Evolutionary conservation across 2,113 vertebrate genomes (phyloP).

Genomic region (Chiloscyllium plagiosum): DNA sequence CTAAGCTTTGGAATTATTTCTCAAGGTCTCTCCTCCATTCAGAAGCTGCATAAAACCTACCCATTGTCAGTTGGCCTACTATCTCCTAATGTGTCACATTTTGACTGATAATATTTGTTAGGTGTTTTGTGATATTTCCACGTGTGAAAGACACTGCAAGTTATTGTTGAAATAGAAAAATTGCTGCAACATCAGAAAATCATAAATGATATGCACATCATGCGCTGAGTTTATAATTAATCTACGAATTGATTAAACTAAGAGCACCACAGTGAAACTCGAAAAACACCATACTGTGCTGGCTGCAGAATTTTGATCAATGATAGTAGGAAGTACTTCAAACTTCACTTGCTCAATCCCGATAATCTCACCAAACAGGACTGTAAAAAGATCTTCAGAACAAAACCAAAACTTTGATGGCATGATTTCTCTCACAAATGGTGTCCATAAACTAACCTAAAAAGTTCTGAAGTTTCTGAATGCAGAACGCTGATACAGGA

Average conservation of each 20-base stretch:
- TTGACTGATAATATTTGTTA: neutral
- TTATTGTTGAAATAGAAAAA: neutral
- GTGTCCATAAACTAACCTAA: constrained; percentile 63
- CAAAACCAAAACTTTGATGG: neutral
- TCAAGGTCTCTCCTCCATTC: neutral
- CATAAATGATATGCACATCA: neutral
- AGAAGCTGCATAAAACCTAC: neutral
- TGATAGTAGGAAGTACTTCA: neutral
- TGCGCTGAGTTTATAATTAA: neutral
- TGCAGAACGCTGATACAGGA: constrained; percentile 84
- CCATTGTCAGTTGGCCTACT: neutral
- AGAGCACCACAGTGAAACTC: neutral
- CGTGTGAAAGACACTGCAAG: neutral
- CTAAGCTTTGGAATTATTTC: neutral
- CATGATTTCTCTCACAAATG: neutral
- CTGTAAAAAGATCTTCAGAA: neutral
- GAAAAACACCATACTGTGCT: neutral
- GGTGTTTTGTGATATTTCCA: neutral
- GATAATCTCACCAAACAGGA: neutral
- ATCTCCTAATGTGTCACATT: neutral
- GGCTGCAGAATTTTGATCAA: neutral
- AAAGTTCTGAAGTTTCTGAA: constrained; percentile 80
- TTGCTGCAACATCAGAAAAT: neutral
- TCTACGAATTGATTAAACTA: neutral
- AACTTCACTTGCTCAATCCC: neutral